Conservation (phyloP, 2,113 vertebrate genomes). For the Gymnobelideus leadbeateri region DNA sequence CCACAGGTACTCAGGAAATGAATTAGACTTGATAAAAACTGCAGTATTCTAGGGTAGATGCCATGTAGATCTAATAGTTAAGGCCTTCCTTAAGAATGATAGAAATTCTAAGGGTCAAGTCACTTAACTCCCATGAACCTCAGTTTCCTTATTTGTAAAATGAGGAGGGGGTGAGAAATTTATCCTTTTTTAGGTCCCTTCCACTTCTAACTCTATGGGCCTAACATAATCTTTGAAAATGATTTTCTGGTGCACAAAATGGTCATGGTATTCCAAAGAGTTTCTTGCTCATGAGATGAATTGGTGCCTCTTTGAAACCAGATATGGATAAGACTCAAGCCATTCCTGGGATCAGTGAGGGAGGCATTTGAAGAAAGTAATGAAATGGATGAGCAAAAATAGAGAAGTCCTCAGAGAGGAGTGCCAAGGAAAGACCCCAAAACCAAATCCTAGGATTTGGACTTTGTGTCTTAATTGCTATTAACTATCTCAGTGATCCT, state of each 20-base stretch:
- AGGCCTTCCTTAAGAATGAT: slow-evolving; percentile 14
- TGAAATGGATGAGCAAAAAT: background rate
- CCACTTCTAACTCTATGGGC: background rate
- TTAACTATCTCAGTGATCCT: background rate
- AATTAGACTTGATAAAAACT: background rate
- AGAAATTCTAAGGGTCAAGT: slow-evolving; percentile 10
- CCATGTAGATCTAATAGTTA: background rate
- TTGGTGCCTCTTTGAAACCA: background rate
- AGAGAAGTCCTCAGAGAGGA: background rate
- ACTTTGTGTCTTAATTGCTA: background rate
- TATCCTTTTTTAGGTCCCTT: background rate
- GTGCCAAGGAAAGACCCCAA: background rate
- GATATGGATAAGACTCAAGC: background rate
- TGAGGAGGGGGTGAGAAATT: background rate
- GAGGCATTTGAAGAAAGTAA: background rate
- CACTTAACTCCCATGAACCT: background rate
- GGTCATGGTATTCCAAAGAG: background rate
- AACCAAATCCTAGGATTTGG: background rate
- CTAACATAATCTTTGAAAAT: background rate
- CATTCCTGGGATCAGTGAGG: background rate
- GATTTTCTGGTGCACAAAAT: background rate
- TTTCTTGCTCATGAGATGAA: background rate
- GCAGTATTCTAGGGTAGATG: background rate
- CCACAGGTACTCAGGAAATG: background rate
- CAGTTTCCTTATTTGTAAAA: background rate